These are phyloP conservation scores for Colinus virginianus DNA, from an alignment of 2,113 vertebrate genomes.

Conservation along the genomic window DNA sequence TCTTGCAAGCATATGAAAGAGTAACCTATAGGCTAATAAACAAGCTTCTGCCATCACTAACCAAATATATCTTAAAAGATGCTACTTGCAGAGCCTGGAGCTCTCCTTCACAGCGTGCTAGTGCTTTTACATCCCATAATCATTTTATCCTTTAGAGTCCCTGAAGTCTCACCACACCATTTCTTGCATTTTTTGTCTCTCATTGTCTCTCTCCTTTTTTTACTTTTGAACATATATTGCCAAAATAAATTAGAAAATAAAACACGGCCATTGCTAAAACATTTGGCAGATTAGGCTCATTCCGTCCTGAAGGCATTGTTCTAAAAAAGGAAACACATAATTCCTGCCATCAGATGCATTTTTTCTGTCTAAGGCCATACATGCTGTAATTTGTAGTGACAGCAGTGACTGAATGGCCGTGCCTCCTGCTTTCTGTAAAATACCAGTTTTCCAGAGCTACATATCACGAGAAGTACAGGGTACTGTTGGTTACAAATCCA, in stretches of 20 bases:
- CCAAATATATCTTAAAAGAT: not conserved
- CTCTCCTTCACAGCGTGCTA: not conserved
- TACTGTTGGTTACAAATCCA: not conserved
- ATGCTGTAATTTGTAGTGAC: slow-evolving; percentile 46
- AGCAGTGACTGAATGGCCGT: slow-evolving; percentile 23
- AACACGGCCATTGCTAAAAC: not conserved
- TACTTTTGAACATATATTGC: not conserved
- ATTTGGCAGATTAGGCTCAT: slow-evolving; percentile 25
- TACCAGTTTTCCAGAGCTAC: not conserved
- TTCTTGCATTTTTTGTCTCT: slow-evolving; percentile 3
- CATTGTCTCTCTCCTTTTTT: not conserved
- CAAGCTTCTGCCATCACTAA: not conserved
- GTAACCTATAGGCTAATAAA: not conserved
- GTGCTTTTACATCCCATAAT: not conserved
- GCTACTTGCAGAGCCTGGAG: not conserved
- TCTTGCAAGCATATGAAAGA: not conserved
- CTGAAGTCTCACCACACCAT: not conserved
- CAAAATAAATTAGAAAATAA: slow-evolving; percentile 36
- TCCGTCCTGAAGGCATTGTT: slow-evolving; percentile 43
- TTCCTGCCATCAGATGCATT: slow-evolving; percentile 35
- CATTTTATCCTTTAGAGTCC: not conserved
- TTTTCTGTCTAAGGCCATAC: slow-evolving; percentile 22
- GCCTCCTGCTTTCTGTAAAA: not conserved
- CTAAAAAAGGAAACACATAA: slow-evolving; percentile 32
- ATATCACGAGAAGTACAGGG: not conserved